These are phyloP conservation scores for Latrodectus elegans DNA, from an alignment of 2,888 invertebrate species.

Conservation along the genomic window DNA sequence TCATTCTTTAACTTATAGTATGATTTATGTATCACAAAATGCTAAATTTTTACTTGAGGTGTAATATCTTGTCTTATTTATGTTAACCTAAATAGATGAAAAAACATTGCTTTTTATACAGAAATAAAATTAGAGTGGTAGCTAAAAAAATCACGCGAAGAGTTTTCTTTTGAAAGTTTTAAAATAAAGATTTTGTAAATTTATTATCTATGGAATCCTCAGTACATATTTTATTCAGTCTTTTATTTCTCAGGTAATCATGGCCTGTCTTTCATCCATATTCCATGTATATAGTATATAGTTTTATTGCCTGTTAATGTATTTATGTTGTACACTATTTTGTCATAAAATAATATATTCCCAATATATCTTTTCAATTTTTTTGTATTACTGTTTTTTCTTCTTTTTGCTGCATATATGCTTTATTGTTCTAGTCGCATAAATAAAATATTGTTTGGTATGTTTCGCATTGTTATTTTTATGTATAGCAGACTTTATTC, in stretches of 20 bases:
- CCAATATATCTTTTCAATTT: background rate
- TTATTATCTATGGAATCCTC: background rate
- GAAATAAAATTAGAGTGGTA: background rate
- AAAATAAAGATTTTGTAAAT: background rate
- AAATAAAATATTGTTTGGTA: constrained; percentile 7
- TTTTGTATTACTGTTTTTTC: background rate
- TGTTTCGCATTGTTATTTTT: background rate
- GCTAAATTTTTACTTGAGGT: no score
- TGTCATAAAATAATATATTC: constrained; percentile 35
- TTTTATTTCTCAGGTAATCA: constrained; percentile 37
- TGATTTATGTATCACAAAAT: no score
- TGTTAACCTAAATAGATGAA: background rate
- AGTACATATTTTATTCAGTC: background rate
- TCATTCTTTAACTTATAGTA: no score
- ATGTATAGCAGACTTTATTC: no score
- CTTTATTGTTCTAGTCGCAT: constrained; percentile 54
- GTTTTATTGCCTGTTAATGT: constrained; percentile 22
- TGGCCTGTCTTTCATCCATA: constrained; percentile 57
- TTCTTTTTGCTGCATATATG: background rate
- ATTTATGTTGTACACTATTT: constrained; percentile 22
- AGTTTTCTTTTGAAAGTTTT: background rate
- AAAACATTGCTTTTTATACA: background rate
- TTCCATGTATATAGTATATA: constrained; percentile 57
- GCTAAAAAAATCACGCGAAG: no score
- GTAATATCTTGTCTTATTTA: no score